Evolutionary conservation across 2,797 vertebrate species (phyloP).

Genomic region (Esox lucius): DNA sequence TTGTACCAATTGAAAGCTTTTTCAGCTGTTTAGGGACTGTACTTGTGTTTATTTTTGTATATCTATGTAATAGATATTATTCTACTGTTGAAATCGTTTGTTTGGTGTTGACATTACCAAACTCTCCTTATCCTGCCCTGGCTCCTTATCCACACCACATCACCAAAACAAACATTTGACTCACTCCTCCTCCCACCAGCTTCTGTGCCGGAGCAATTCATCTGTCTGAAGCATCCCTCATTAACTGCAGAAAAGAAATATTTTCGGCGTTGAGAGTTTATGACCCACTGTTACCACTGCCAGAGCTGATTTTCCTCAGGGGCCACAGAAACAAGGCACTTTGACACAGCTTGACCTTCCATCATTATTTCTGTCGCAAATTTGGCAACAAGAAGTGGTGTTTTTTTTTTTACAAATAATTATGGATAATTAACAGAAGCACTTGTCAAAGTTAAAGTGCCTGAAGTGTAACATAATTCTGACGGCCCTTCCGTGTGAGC

Average conservation of each 20-base stretch:
- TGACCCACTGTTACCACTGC: slow-evolving; percentile 59
- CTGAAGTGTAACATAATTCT: slow-evolving; percentile 40
- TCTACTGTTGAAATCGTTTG: too few relatives aligned
- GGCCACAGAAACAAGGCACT: slow-evolving; percentile 40
- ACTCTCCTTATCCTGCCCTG: too few relatives aligned
- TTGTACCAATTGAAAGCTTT: too few relatives aligned
- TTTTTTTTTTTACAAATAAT: slow-evolving; percentile 29
- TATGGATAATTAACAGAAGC: slow-evolving; percentile 36
- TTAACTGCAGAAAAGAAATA: slow-evolving; percentile 54
- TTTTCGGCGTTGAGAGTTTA: slow-evolving; percentile 42
- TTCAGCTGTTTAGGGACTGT: too few relatives aligned
- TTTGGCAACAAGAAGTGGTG: slow-evolving; percentile 32
- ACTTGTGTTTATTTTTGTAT: too few relatives aligned
- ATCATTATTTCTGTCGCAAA: slow-evolving; percentile 45
- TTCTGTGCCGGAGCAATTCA: slow-evolving; percentile 38
- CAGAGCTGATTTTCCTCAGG: slow-evolving; percentile 66
- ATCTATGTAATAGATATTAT: too few relatives aligned
- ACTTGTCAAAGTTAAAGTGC: slow-evolving; percentile 30
- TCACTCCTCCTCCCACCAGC: slow-evolving; percentile 61
- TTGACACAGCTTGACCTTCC: slow-evolving; percentile 35
- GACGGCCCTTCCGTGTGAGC: slow-evolving; percentile 30
- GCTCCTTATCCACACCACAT: too few relatives aligned
- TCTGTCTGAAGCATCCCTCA: slow-evolving; percentile 52
- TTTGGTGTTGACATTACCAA: too few relatives aligned
- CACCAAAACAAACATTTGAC: slow-evolving; percentile 65